Evolutionary conservation across 2,888 invertebrate genomes (phyloP).

Genomic region (Corythucha ciliata): DNA sequence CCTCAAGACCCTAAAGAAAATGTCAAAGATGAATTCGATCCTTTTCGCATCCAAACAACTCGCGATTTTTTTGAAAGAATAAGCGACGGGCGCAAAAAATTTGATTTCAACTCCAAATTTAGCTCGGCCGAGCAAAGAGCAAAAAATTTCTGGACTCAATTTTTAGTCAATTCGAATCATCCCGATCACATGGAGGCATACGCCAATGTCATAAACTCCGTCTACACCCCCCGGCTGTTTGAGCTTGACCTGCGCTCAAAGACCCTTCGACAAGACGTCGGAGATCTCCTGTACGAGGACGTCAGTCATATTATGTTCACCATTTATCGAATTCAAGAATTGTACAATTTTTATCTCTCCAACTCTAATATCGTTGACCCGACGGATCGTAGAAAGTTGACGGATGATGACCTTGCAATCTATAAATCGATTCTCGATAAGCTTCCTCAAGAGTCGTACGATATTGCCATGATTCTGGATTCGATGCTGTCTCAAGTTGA

Average conservation of each 20-base stretch:
- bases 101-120: background rate
- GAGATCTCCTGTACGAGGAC: conserved; percentile 17
- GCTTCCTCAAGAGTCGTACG: conserved; percentile 13
- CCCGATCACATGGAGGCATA: conserved; percentile 6
- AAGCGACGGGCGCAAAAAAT: conserved; percentile 10
- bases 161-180: conserved; percentile 4
- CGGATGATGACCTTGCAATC: background rate
- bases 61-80: conserved; percentile 11
- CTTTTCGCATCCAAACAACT: background rate
- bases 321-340: conserved; percentile 1
- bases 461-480: conserved; percentile 18
- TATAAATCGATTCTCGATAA: conserved; percentile 12
- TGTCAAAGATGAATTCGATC: background rate
- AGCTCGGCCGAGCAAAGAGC: background rate
- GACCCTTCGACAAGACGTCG: conserved; percentile 3
- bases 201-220: conserved; percentile 8
- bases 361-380: conserved; percentile 3
- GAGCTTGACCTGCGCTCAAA: background rate
- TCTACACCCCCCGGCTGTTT: conserved; percentile 6
- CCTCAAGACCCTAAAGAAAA: conserved; percentile 5
- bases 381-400: background rate
- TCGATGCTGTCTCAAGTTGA: conserved; percentile 15
- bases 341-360: conserved; percentile 8
- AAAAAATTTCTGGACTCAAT: conserved; percentile 15
- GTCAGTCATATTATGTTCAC: conserved; percentile 14